These are phyloP conservation scores for Urechis unicinctus DNA, from an alignment of 2,888 invertebrate species.

Conservation along the genomic window DNA sequence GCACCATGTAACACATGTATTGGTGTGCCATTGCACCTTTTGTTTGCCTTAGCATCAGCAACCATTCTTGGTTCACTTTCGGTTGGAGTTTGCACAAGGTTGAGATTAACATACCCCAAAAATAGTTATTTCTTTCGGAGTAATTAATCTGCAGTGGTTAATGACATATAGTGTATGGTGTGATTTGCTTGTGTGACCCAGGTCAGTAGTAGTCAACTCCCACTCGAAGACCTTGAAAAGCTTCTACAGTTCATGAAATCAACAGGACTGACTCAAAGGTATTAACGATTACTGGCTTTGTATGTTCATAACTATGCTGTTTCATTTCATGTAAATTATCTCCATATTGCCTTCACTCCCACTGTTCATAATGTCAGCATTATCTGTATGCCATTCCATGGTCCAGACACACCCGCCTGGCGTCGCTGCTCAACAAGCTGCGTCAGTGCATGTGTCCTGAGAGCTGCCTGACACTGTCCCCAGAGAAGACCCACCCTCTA, in stretches of 20 bases:
- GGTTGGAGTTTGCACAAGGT: too few relatives aligned
- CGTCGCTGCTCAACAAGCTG: slow-evolving; percentile 40
- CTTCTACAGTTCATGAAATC: slow-evolving; percentile 59
- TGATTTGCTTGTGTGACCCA: too few relatives aligned
- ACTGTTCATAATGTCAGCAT: too few relatives aligned
- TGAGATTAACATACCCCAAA: too few relatives aligned
- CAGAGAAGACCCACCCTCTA: slow-evolving; percentile 35
- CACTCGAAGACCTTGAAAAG: slow-evolving; percentile 64
- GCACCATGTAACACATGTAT: too few relatives aligned
- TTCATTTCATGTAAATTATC: too few relatives aligned
- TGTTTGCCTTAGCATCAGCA: too few relatives aligned
- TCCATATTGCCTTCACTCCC: too few relatives aligned
- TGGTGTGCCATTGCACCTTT: too few relatives aligned
- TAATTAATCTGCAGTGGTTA: not conserved
- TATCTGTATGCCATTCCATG: too few relatives aligned
- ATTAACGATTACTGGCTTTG: not conserved
- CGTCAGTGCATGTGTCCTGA: slow-evolving; percentile 20
- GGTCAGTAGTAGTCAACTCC: slow-evolving; percentile 60
- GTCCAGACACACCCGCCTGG: slow-evolving; percentile 42
- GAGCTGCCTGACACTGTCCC: slow-evolving; percentile 19
- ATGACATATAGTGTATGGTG: not conserved
- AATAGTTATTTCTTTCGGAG: not conserved
- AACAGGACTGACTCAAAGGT: slow-evolving; percentile 55
- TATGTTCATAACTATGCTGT: too few relatives aligned
- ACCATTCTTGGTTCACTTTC: too few relatives aligned